A percentile compares a stretch with the other conserved stretches of the same genome.
These are phyloP conservation scores for Oreochromis aureus DNA, from an alignment of 2,113 vertebrate genomes.

Conservation along the genomic window DNA sequence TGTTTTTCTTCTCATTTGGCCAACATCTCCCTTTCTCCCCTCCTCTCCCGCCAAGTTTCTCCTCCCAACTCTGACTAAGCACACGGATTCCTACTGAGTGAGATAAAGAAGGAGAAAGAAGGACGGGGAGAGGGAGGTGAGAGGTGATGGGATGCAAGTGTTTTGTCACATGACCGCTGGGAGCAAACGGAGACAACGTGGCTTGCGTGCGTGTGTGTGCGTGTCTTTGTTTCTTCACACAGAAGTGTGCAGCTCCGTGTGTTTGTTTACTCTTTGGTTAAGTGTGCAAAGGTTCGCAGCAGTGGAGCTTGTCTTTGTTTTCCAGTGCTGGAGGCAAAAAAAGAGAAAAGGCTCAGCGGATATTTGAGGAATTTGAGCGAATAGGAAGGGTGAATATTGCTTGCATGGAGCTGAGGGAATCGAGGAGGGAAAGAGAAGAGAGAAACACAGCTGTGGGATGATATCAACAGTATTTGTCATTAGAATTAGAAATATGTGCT, in stretches of 20 bases:
- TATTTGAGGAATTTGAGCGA: constrained; percentile 20
- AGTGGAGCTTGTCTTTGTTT: constrained; percentile 30
- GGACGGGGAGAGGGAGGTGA: constrained; percentile 16
- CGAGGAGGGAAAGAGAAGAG: not conserved
- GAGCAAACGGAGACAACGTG: constrained; percentile 9
- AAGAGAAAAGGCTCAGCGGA: constrained; percentile 7
- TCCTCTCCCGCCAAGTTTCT: constrained; percentile 42
- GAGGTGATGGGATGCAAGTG: constrained; percentile 51
- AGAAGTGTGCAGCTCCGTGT: not conserved
- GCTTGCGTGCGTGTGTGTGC: not conserved
- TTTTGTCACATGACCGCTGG: constrained; percentile 36
- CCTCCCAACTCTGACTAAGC: constrained; percentile 51
- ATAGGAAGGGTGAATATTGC: not conserved
- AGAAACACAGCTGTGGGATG: constrained; percentile 54
- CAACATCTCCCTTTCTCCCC: constrained; percentile 28
- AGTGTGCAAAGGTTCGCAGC: constrained; percentile 12
- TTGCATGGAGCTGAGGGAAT: not conserved
- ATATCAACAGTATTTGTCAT: constrained; percentile 40
- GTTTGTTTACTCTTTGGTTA: constrained; percentile 17
- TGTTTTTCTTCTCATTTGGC: constrained; percentile 50
- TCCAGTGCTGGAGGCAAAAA: constrained; percentile 4
- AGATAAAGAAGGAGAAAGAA: constrained; percentile 48
- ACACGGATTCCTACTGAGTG: constrained; percentile 60
- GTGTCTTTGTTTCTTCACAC: not conserved
- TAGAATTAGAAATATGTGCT: not conserved